Evolutionary conservation across 2,888 invertebrate species (phyloP).

Genomic region (Drosophila limbata): DNA sequence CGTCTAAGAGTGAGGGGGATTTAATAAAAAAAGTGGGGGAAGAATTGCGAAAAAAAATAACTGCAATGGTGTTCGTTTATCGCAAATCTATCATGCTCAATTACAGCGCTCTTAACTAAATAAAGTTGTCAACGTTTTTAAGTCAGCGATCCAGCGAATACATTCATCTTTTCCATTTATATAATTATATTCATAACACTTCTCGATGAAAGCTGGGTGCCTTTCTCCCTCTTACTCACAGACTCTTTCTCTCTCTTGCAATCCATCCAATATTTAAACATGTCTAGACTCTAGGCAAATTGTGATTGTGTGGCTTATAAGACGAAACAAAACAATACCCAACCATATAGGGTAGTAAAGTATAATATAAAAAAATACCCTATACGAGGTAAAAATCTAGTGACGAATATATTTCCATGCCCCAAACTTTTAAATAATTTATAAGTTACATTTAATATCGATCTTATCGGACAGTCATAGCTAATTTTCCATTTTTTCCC

Average conservation of each 20-base stretch:
- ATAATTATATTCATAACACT: slow-evolving; percentile 14
- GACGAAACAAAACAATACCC: too few relatives aligned
- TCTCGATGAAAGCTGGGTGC: slow-evolving; percentile 1
- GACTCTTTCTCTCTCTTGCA: neutral
- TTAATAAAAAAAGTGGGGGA: slow-evolving; percentile 3
- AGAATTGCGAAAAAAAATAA: slow-evolving; percentile 12
- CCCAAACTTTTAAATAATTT: too few relatives aligned
- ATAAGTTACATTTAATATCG: too few relatives aligned
- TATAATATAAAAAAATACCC: too few relatives aligned
- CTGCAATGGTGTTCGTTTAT: slow-evolving; percentile 50
- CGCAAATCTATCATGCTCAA: slow-evolving; percentile 62
- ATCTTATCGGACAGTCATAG: too few relatives aligned
- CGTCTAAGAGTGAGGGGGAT: neutral
- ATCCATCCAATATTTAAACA: neutral
- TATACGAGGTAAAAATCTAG: too few relatives aligned
- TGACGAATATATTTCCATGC: too few relatives aligned
- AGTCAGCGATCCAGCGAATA: neutral
- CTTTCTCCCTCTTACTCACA: neutral
- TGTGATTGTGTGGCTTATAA: too few relatives aligned
- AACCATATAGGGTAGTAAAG: too few relatives aligned
- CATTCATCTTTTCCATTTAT: slow-evolving; percentile 5
- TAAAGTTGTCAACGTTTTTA: slow-evolving; percentile 31
- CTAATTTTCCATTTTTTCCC: too few relatives aligned
- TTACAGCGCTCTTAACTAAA: slow-evolving; percentile 52
- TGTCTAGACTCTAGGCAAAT: slow-evolving; percentile 1